phyloP scores from a whole-genome alignment of 2,888 invertebrate genomes.

The Philonicus albiceps region DNA sequence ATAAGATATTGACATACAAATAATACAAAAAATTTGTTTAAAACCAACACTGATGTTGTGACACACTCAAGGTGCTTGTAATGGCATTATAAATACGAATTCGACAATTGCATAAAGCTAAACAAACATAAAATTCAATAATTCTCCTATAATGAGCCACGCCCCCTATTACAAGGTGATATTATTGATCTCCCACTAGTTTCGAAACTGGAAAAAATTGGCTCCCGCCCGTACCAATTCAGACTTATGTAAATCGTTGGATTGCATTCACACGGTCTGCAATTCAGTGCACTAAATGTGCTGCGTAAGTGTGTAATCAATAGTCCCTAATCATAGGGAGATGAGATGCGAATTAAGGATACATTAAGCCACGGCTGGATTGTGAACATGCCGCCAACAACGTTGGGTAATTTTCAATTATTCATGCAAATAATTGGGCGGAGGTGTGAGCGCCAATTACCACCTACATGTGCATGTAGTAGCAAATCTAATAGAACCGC shows the following conservation, averaged over 20 bases:
- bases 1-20: too few species aligned
- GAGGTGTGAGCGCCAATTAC: background rate
- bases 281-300: slow-evolving; percentile 12
- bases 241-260: background rate
- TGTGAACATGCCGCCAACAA: slow-evolving; percentile 33
- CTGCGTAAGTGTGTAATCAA: slow-evolving; percentile 35
- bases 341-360: slow-evolving; percentile 42
- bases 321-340: slow-evolving; percentile 41
- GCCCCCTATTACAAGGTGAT: background rate
- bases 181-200: background rate
- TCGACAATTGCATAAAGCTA: background rate
- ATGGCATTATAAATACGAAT: background rate
- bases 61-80: too few species aligned
- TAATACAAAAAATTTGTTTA: too few species aligned
- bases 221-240: background rate
- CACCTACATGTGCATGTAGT: background rate
- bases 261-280: background rate
- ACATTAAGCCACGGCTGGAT: slow-evolving; percentile 28
- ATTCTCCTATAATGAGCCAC: background rate
- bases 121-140: background rate
- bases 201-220: background rate
- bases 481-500: background rate
- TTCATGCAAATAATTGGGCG: slow-evolving; percentile 44
- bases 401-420: slow-evolving; percentile 43
- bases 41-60: too few species aligned